These are phyloP conservation scores for Callinectes sapidus DNA, from an alignment of 2,888 invertebrate species.

Conservation along the genomic window DNA sequence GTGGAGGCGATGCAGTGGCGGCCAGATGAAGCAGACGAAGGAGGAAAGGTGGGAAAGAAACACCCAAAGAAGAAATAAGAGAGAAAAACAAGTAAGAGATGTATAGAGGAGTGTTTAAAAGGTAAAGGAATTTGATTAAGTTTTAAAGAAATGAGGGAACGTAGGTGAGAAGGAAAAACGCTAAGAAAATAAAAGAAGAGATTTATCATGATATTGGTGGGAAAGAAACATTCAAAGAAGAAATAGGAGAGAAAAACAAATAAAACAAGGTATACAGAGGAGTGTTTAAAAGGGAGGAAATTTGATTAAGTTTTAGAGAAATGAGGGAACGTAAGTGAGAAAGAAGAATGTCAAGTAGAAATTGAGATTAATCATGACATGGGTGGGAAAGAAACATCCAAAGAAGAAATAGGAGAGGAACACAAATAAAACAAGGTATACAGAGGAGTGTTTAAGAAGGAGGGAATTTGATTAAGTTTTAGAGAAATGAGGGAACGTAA, in stretches of 20 bases:
- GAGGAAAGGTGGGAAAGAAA: background rate
- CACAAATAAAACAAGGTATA: background rate
- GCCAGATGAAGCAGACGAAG: background rate
- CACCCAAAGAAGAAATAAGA: background rate
- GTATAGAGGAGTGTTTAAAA: background rate
- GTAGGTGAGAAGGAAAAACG: background rate
- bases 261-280: background rate
- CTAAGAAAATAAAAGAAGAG: no score
- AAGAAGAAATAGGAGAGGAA: background rate
- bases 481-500: background rate
- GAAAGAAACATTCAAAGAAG: background rate
- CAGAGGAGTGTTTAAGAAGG: background rate
- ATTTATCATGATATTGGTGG: no score
- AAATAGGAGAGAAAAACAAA: background rate
- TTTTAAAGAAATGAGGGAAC: background rate
- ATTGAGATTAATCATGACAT: no score
- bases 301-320: background rate
- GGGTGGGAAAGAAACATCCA: no score
- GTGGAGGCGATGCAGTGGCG: background rate
- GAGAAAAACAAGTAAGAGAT: background rate
- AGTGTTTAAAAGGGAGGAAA: background rate
- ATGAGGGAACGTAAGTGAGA: background rate
- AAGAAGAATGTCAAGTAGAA: no score
- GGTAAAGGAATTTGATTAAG: background rate
- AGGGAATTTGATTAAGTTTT: no score